Base-by-base conservation (phyloP, 2,113 vertebrate species). In the Hylia prasina region DNA sequence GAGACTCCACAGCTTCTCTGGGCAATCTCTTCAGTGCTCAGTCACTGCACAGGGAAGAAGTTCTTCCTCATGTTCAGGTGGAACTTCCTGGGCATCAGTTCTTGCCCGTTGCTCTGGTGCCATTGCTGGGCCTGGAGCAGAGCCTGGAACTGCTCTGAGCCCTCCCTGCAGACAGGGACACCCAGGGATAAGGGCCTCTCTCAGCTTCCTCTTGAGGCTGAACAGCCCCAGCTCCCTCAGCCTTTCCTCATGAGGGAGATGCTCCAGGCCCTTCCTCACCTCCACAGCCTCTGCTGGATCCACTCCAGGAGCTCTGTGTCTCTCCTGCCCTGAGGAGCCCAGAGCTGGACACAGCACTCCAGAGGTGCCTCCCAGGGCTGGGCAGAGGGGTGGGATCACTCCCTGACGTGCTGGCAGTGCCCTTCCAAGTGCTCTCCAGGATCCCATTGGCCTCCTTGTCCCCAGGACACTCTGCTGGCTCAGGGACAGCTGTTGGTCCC, bases 81-180 rank as follows among this genome's bases (percentile, higher is more conserved):
- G 24, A 63, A 4, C 6, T 54, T 35, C 15, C 48, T 23, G 9
- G 21, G 30, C 30, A 19, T 31, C 40, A n/a, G 8, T 8, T 3
- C 24, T 64, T 61, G n/a, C n/a, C n/a, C 1, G 1, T 40, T 5
- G 16, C n/a, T 71, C n/a, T 47, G 2, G 40, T 47, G 2, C 40
- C 65, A 21, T 10, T 70, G 40, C 75, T 66, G 58, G 33, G 57
- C 15, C 22, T 3, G 1, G 53, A 58, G 54, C 37, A 44, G 54
- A 28, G 33, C 45, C 44, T 7, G 71, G 15, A 4, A 37, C 4
- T 45, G 27, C 54, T 33, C 8, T 6, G 54, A 33, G 20, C 10
- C 47, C 22, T 45, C 39, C 39, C 15, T 58, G n/a, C 69, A 64
- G 7, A 5, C 17, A n/a, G 17, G 10, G 51, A 22, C 39, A 51